Conservation (phyloP, 2,113 vertebrate species). For the Austrofundulus limnaeus region DNA sequence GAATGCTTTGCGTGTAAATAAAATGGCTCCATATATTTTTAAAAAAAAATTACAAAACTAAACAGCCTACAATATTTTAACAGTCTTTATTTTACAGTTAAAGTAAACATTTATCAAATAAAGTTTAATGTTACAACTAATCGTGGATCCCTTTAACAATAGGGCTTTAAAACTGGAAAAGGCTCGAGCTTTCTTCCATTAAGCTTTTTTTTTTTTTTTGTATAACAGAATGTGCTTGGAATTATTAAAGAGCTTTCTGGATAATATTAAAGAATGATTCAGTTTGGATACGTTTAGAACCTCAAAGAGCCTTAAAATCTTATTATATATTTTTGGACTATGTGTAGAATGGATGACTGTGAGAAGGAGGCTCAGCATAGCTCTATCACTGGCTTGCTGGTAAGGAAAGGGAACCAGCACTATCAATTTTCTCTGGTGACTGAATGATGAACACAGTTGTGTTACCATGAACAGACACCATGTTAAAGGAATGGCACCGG, state of each 20-base stretch:
- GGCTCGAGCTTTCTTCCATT: constrained; percentile 10
- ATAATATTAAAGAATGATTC: constrained; percentile 24
- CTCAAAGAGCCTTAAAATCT: constrained; percentile 15
- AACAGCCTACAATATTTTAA: no score
- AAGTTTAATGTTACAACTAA: no score
- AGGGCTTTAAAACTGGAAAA: constrained; percentile 17
- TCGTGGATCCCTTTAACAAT: no score
- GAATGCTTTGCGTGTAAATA: no score
- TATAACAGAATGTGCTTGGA: constrained; percentile 18
- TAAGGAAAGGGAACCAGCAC: constrained; percentile 60
- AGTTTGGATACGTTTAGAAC: constrained; percentile 28
- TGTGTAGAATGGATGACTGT: not conserved
- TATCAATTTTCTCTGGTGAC: constrained; percentile 46
- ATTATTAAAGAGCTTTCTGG: constrained; percentile 31
- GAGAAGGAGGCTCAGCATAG: constrained; percentile 1
- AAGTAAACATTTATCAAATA: no score
- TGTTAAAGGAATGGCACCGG: constrained; percentile 53
- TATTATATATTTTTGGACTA: constrained; percentile 22
- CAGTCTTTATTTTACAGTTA: no score
- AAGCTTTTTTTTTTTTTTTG: constrained; percentile 15
- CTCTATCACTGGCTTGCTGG: constrained; percentile 34
- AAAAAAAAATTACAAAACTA: no score
- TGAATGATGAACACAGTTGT: constrained; percentile 52
- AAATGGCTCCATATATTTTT: no score
- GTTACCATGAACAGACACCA: constrained; percentile 39